Evolutionary conservation across 30 jellyfish, hydroid and myxozoan genomes (phyloP), one percentile per base, ranked within the genome.

Genomic region (Hydractinia symbiolongicarpus): DNA sequence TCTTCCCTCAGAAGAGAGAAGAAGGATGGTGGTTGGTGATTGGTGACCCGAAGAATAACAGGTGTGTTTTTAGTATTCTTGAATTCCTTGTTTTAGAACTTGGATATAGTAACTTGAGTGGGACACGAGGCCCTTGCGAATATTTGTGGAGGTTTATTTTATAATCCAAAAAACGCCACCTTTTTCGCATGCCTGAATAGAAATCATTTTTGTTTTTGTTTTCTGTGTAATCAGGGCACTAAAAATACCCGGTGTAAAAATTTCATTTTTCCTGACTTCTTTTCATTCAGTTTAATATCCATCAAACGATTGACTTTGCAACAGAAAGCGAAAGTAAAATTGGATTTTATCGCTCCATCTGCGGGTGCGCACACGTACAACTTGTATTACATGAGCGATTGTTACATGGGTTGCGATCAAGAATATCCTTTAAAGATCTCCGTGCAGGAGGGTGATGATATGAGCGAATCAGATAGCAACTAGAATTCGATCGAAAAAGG

Each of bases 21-120:
- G 99, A 94, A 61, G 99, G 99, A 16, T 89, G 97, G 97, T 94
- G 99, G 99, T 82, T 94, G 51, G 99, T 94, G 13, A 89, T 89
- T 55, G 99, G 99, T 8, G 97, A 94, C 19, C 94, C 91, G 50
- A 94, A 94, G 79, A 53, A 96, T 20, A 94, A 94, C 95, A 88
- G 96, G 99, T 89, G 60, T 11, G 74, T 51, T 51, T 51, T 16
- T 58, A 13, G 40, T 64, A 7, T 51, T n/a, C 74, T 64, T 51
- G 69, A 30, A 30, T 30, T 30, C 44, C 2, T 30, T 30, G 44
- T 30, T 1, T 30, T 2, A 30, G 44, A 30, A 30, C 44, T 30
- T 30, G 44, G 44, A 30, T 30, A 30, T 30, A 30, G 44, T 30
- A 30, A 30, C 2, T 30, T 30, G 44, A 30, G 2, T 30, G 44